Evolutionary conservation across 2,113 vertebrate genomes (phyloP).

Genomic region (Platycercus adscitus): DNA sequence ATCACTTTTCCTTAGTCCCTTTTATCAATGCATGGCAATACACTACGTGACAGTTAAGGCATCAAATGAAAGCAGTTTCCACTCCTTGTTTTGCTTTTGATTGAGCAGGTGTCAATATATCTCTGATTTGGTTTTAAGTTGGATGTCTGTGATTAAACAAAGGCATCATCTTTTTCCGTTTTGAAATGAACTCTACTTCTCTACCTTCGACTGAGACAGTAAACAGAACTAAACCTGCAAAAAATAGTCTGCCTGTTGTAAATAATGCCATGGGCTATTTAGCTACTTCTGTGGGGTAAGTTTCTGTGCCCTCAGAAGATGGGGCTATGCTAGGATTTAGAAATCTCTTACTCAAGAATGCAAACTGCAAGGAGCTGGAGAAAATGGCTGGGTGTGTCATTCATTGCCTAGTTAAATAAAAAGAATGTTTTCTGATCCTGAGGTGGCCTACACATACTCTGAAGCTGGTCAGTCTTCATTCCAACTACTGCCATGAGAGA

Average conservation of each 20-base stretch:
- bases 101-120: background rate
- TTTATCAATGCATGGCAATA: background rate
- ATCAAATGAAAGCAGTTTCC: background rate
- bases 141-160: background rate
- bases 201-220: background rate
- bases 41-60: background rate
- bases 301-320: background rate
- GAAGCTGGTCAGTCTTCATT: background rate
- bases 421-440: background rate
- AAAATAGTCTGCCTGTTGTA: background rate
- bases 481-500: background rate
- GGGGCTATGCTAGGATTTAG: background rate
- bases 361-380: background rate
- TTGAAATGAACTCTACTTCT: background rate
- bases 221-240: background rate
- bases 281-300: background rate
- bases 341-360: background rate
- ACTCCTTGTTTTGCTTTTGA: background rate
- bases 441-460: background rate
- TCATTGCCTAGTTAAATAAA: background rate
- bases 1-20: background rate
- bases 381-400: background rate
- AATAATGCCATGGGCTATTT: background rate
- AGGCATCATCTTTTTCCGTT: background rate
- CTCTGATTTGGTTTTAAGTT: background rate